Evolutionary conservation across 2,888 invertebrate species (phyloP).

Genomic region (Cistogaster globosa): DNA sequence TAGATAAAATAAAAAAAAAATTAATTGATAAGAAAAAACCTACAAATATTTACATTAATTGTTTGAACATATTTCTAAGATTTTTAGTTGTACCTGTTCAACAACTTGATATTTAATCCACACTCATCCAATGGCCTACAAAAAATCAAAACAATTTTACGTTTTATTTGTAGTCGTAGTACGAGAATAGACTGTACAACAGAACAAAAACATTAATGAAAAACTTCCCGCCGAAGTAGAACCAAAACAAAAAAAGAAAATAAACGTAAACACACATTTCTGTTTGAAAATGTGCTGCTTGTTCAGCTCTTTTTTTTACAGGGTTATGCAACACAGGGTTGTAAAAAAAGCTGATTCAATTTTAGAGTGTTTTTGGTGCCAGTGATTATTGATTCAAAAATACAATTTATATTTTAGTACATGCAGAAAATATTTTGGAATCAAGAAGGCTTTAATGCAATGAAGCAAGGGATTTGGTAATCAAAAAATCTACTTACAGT

Average conservation of each 20-base stretch:
- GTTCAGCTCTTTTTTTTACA: background rate
- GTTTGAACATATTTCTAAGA: background rate
- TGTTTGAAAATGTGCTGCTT: background rate
- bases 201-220: conserved; percentile 57
- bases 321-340: background rate
- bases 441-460: too few relatives aligned
- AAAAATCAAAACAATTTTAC: conserved; percentile 39
- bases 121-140: background rate
- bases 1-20: too few relatives aligned
- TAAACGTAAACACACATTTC: conserved; percentile 20
- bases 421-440: too few relatives aligned
- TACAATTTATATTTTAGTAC: background rate
- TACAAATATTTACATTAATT: background rate
- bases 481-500: too few relatives aligned
- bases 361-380: background rate
- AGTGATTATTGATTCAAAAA: background rate
- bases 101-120: conserved; percentile 20
- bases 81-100: conserved; percentile 26
- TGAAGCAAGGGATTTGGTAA: too few relatives aligned
- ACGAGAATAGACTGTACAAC: conserved; percentile 47
- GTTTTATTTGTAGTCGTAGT: conserved; percentile 20
- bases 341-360: background rate
- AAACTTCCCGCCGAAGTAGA: conserved; percentile 68
- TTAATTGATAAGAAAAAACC: background rate
- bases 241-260: conserved; percentile 37